Evolutionary conservation across 1,140 invertebrate species (phyloP), one percentile per base, ranked within the genome.

Genomic region (Zaprionus inermis): DNA sequence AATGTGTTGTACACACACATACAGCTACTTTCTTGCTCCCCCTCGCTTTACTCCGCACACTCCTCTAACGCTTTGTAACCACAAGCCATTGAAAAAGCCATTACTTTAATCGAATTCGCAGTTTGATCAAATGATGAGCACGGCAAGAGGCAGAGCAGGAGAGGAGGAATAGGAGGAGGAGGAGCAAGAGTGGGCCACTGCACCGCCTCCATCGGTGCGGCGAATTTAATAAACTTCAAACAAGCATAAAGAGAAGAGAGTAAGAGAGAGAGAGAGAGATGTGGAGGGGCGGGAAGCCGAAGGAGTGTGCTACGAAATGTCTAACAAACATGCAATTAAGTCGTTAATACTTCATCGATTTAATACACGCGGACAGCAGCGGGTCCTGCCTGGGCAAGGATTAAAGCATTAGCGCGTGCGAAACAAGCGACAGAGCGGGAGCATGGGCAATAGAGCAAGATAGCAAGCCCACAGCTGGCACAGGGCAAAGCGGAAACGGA

Each of bases 291-390:
- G 38, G 58, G 49, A 30, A 65, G 30, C 44, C 41, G n/a, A 7
- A 1, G 46, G 11, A 12, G 10, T 12, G n/a, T 5, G 54, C 36
- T 65, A 70, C 78, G 76, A 84, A 89, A 89, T 89, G 84, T 89
- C 75, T 75, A 75, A 84, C 85, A 89, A 89, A 89, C 84, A 89
- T 89, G 84, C 84, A 89, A 89, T 89, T 89, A 89, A 89, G 84
- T 89, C 84, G 84, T 89, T 89, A 89, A 89, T 89, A 89, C 84
- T 89, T 89, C 84, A 89, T 89, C 85, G 84, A 89, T 89, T 79
- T 79, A 81, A 90, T 78, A 81, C 85, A 75, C 75, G 78, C 68
- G 70, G 83, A 77, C 61, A 81, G 77, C 55, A 67, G 70, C 14
- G 52, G 60, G 36, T 58, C 70, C 69, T 67, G 52, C 70, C 69